phyloP scores from a whole-genome alignment of 2,888 invertebrate genomes.

The Aromia moschata region DNA sequence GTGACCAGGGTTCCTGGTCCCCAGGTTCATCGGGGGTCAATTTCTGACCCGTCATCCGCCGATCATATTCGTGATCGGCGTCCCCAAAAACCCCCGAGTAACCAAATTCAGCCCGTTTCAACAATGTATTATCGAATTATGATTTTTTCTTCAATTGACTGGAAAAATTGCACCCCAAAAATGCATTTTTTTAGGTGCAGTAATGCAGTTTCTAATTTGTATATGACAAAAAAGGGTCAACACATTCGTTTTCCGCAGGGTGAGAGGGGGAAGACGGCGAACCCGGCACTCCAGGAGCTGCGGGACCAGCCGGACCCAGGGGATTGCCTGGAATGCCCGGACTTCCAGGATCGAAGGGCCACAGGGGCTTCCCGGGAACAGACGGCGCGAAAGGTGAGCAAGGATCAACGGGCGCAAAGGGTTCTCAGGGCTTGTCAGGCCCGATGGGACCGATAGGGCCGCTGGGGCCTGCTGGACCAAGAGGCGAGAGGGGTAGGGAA shows the following conservation, averaged over 20 bases:
- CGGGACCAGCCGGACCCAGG: constrained; percentile 77
- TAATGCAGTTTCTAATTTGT: too few species aligned
- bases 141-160: too few species aligned
- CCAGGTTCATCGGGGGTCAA: too few species aligned
- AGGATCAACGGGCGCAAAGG: constrained; percentile 80
- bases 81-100: too few species aligned
- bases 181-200: too few species aligned
- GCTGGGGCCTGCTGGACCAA: constrained; percentile 77
- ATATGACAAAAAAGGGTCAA: too few species aligned
- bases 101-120: too few species aligned
- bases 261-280: constrained; percentile 78
- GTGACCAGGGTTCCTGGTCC: too few species aligned
- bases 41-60: too few species aligned
- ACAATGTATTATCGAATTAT: too few species aligned
- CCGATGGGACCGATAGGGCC: constrained; percentile 78
- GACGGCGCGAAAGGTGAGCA: constrained; percentile 86
- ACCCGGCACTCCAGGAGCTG: constrained; percentile 75
- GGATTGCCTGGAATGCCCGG: constrained; percentile 81
- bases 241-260: constrained; percentile 71
- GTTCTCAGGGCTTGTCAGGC: constrained; percentile 72
- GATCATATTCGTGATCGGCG: too few species aligned
- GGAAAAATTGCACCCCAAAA: too few species aligned
- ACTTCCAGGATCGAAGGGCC: constrained; percentile 83
- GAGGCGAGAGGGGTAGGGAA: constrained; percentile 87
- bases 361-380: constrained; percentile 80